Conservation (phyloP, 2,888 invertebrate genomes). For the Ormyrus nitidulus region DNA sequence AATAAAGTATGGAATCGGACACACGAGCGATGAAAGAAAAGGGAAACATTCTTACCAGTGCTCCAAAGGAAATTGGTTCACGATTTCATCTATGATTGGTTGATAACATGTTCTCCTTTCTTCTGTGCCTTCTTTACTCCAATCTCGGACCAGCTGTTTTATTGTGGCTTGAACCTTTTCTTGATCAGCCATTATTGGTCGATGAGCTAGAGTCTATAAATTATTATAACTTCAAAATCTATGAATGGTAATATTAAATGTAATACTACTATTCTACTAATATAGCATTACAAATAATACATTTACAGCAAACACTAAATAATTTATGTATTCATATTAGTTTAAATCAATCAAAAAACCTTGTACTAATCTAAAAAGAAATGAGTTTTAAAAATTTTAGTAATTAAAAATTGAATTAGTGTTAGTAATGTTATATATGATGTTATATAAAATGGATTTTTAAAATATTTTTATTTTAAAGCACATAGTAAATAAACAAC, state of each 20-base stretch:
- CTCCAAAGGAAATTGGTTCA: constrained; percentile 82
- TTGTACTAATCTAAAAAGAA: too few relatives aligned
- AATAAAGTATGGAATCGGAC: constrained; percentile 55
- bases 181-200: constrained; percentile 76
- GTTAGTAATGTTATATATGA: too few relatives aligned
- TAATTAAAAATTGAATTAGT: too few relatives aligned
- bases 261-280: too few relatives aligned
- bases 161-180: constrained; percentile 94
- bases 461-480: too few relatives aligned
- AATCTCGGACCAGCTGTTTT: constrained; percentile 97
- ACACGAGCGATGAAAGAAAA: constrained; percentile 30
- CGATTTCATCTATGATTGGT: constrained; percentile 91
- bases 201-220: constrained; percentile 64
- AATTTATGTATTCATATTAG: too few relatives aligned
- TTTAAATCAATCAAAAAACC: too few relatives aligned
- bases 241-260: background rate
- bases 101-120: constrained; percentile 92
- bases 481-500: too few relatives aligned
- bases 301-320: too few relatives aligned
- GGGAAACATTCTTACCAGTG: constrained; percentile 73
- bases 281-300: too few relatives aligned
- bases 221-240: constrained; percentile 11
- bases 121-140: constrained; percentile 89
- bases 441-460: too few relatives aligned
- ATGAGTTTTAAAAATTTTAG: too few relatives aligned